These are phyloP conservation scores for Holotrichia oblita DNA, from an alignment of 1,140 invertebrate genomes.

Conservation along the genomic window DNA sequence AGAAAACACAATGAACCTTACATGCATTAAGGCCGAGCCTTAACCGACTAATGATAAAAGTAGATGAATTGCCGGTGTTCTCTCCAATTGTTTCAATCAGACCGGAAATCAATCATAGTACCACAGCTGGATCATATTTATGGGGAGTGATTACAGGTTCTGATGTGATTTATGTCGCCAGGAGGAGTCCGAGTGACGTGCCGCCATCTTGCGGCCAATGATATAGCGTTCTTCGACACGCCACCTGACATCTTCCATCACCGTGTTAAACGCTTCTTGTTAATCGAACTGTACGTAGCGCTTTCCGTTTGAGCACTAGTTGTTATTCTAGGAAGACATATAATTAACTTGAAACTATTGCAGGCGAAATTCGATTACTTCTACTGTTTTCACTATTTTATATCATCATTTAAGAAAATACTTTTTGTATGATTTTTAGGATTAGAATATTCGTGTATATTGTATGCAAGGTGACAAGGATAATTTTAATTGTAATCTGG, in stretches of 20 bases:
- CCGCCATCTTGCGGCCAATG: slow-evolving; percentile 54
- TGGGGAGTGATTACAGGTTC: slow-evolving; percentile 57
- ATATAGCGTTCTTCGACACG: slow-evolving; percentile 56
- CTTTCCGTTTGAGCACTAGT: neutral
- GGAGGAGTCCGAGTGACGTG: slow-evolving; percentile 46
- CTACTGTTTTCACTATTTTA: no score
- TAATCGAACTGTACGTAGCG: slow-evolving; percentile 37
- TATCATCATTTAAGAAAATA: no score
- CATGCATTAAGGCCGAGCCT: neutral
- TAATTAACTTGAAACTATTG: neutral
- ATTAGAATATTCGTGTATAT: no score
- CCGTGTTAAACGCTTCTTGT: slow-evolving; percentile 38
- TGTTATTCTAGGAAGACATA: neutral
- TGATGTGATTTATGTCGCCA: slow-evolving; percentile 54
- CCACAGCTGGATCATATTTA: slow-evolving; percentile 55
- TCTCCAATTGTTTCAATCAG: slow-evolving; percentile 42
- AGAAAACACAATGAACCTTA: neutral
- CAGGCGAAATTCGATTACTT: no score
- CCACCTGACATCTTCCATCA: slow-evolving; percentile 55
- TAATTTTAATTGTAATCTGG: no score
- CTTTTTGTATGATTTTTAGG: no score
- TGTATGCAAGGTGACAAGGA: no score
- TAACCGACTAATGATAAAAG: slow-evolving; percentile 30
- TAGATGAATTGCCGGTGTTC: slow-evolving; percentile 25
- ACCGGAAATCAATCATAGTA: slow-evolving; percentile 49